phyloP scores from a whole-genome alignment of 2,113 vertebrate genomes.

The Pituophis catenifer region DNA sequence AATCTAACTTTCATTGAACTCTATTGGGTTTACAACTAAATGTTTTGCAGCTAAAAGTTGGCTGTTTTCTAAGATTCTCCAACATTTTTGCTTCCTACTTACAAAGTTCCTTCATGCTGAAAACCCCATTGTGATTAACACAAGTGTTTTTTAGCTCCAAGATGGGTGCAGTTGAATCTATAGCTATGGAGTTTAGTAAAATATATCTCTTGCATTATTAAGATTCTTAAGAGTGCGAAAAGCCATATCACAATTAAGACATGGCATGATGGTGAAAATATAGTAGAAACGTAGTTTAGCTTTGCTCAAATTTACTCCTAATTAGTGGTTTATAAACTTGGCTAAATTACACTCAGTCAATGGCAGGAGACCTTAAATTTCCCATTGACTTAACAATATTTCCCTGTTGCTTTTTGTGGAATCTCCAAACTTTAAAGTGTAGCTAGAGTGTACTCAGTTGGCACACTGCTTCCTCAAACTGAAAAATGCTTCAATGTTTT shows the following conservation, averaged over 20 bases:
- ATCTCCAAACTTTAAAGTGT: neutral
- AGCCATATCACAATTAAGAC: neutral
- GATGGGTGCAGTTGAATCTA: neutral
- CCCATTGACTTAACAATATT: neutral
- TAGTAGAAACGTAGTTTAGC: neutral
- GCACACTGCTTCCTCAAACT: neutral
- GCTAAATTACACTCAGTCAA: neutral
- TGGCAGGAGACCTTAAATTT: neutral
- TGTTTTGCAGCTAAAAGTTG: neutral
- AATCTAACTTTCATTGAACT: neutral
- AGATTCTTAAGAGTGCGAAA: neutral
- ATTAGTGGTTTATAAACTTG: neutral
- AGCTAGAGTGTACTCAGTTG: too few species aligned
- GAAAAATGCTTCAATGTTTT: neutral
- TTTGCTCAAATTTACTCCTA: neutral
- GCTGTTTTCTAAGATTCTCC: neutral
- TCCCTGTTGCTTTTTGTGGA: neutral
- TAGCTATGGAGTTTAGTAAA: neutral
- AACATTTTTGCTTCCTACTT: neutral
- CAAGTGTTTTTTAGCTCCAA: neutral
- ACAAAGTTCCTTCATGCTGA: neutral
- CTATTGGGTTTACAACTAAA: neutral
- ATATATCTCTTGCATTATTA: neutral
- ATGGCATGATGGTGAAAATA: too few species aligned
- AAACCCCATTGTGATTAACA: neutral